phyloP scores from a whole-genome alignment of 2,113 vertebrate species.

The Stomatorhinus ivindoensis region DNA sequence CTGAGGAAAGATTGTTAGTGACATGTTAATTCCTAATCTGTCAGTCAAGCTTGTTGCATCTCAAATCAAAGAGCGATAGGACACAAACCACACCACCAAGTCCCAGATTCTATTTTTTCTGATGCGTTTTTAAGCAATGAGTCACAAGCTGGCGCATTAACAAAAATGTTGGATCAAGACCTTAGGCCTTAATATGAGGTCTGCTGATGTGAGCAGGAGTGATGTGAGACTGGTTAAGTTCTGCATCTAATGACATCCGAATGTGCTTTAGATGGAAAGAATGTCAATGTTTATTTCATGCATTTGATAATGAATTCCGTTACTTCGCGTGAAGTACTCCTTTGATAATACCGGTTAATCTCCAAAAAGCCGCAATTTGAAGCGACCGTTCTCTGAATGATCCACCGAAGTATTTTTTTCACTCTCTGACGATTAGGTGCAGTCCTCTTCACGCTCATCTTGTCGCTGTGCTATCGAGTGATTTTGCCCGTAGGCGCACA shows the following conservation, averaged over 20 bases:
- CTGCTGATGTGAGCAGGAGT: not conserved
- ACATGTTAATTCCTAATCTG: slow-evolving; percentile 71
- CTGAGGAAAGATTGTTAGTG: slow-evolving; percentile 62
- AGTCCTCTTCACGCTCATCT: not conserved
- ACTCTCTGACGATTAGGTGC: not conserved
- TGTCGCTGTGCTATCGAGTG: not conserved
- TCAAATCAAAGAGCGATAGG: slow-evolving; percentile 50
- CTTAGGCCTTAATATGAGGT: not conserved
- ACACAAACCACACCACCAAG: slow-evolving; percentile 39
- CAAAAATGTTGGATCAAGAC: not conserved
- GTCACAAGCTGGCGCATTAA: slow-evolving; percentile 1
- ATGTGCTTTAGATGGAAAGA: not conserved
- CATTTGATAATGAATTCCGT: not conserved
- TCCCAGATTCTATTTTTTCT: slow-evolving; percentile 12
- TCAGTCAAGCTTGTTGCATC: slow-evolving; percentile 59
- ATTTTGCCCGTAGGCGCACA: not conserved
- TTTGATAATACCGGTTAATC: slow-evolving; percentile 2
- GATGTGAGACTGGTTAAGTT: no score
- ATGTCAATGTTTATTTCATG: not conserved
- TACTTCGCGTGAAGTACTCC: not conserved
- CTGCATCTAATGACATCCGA: not conserved
- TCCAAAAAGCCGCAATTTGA: not conserved
- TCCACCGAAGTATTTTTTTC: not conserved
- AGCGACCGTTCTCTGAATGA: not conserved
- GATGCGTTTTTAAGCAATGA: not conserved